Conservation (phyloP, 2,888 invertebrate species). For the Hirtodrosophila alboralis region DNA sequence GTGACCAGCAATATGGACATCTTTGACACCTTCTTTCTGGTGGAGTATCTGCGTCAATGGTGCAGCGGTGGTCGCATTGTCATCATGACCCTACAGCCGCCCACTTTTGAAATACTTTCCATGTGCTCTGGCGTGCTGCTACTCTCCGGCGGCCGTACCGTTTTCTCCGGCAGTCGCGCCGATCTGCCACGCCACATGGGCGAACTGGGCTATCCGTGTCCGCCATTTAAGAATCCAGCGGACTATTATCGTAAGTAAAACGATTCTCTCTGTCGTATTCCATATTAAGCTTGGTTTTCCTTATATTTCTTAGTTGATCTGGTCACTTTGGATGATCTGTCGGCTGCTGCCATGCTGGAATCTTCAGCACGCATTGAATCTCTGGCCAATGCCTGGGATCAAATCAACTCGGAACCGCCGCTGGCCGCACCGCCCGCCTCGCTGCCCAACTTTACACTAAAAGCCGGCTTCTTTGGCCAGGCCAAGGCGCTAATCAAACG, state of each 20-base stretch:
- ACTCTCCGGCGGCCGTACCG: constrained; percentile 94
- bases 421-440: constrained; percentile 90
- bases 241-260: constrained; percentile 98
- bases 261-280: constrained; percentile 49
- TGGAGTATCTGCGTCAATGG: constrained; percentile 96
- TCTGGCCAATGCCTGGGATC: constrained; percentile 89
- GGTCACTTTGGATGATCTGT: constrained; percentile 96
- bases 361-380: constrained; percentile 97
- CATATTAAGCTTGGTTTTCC: background rate
- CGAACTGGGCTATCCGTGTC: constrained; percentile 95
- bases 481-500: constrained; percentile 87
- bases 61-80: constrained; percentile 91
- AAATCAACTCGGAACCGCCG: constrained; percentile 84
- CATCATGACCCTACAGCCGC: constrained; percentile 95
- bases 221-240: constrained; percentile 97
- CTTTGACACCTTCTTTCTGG: constrained; percentile 97
- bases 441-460: constrained; percentile 87
- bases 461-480: constrained; percentile 89
- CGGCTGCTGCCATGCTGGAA: constrained; percentile 96
- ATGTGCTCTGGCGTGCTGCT: constrained; percentile 91
- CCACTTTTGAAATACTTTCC: constrained; percentile 97
- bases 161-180: constrained; percentile 94
- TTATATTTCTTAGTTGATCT: constrained; percentile 90
- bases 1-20: constrained; percentile 90
- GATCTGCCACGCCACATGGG: constrained; percentile 97